Evolutionary conservation across 2,888 invertebrate species (phyloP), one percentile per base, ranked within the genome.

Genomic region (Lochmaea crataegi): DNA sequence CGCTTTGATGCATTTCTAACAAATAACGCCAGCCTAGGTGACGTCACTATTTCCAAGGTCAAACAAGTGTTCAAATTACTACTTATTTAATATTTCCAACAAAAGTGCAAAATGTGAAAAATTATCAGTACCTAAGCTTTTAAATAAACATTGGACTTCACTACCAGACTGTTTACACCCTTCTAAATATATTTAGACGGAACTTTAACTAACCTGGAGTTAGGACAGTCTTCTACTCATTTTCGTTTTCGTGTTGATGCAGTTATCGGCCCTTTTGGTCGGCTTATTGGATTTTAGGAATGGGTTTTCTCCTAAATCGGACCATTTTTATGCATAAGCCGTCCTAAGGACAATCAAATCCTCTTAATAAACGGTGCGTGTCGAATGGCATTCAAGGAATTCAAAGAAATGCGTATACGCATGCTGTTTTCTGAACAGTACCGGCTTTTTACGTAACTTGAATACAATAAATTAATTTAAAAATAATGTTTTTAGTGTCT

Each of bases 261-360:
- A 73, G 77, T 76, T 76, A 76, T 77, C 69, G 74, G 74, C 68
- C 76, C 64, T 73, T 73, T 65, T 65, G 73, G 71, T 65, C 58
- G 65, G 72, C 67, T 77, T 76, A 77, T 77, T 72, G 76, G 76
- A 76, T 73, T 75, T 73, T 69, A 41, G 56, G 38, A 70, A 71
- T 58, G 65, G 75, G 72, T 72, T 71, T 65, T 65, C 48, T 51
- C 41, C 69, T 67, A 78, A 78, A 77, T 75, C 66, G 77, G 71
- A 60, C 74, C 67, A 78, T 78, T 78, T 77, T 78, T 77, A 78
- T 77, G 77, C 78, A 78, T 78, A 78, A 76, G 75, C 73, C 74
- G 78, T 73, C 75, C 69, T 57, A 51, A 56, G 69, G 71, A 70
- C 75, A 78, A 78, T 78, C 75, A 75, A 74, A 77, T 65, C 72